A percentile compares a stretch with the other conserved stretches of the same genome.
Conservation (phyloP, 2,797 vertebrate genomes). For the Ambastaia sidthimunki region DNA sequence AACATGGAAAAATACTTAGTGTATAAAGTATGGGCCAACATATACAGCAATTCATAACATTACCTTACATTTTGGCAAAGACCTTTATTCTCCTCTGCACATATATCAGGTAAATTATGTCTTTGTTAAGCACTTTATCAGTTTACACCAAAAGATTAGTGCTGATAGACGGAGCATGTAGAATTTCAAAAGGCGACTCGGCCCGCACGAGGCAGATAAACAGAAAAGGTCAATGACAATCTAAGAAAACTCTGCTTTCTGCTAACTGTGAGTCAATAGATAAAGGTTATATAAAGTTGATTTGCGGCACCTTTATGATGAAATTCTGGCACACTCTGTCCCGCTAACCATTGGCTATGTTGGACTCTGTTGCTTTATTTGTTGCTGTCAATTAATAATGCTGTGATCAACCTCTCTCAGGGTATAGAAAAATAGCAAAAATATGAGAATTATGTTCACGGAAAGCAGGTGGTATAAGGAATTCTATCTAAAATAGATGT, state of each 20-base stretch:
- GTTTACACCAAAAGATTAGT: not conserved
- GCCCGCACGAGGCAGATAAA: conserved; percentile 31
- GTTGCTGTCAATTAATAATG: not conserved
- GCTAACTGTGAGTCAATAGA: conserved; percentile 16
- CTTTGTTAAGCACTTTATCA: conserved; percentile 26
- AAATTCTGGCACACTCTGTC: conserved; percentile 2
- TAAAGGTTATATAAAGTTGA: conserved; percentile 21
- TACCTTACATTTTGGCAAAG: conserved; percentile 24
- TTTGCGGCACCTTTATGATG: not conserved
- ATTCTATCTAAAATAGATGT: too few relatives aligned
- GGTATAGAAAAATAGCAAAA: not conserved
- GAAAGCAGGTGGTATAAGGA: too few relatives aligned
- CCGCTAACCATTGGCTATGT: not conserved
- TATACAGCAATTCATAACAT: conserved; percentile 35
- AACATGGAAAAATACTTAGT: conserved; percentile 15
- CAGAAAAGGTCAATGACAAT: conserved; percentile 31
- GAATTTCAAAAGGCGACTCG: conserved; percentile 23
- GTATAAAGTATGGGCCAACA: conserved; percentile 21
- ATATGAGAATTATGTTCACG: too few relatives aligned
- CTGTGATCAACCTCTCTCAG: not conserved
- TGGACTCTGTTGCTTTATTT: not conserved
- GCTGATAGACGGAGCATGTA: conserved; percentile 7
- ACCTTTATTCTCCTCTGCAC: not conserved
- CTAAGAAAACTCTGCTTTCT: conserved; percentile 24
- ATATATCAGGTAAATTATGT: conserved; percentile 6